Evolutionary conservation across 2,113 vertebrate genomes (phyloP), one percentile per base, ranked within the genome.

Genomic region (Capreolus pygargus): DNA sequence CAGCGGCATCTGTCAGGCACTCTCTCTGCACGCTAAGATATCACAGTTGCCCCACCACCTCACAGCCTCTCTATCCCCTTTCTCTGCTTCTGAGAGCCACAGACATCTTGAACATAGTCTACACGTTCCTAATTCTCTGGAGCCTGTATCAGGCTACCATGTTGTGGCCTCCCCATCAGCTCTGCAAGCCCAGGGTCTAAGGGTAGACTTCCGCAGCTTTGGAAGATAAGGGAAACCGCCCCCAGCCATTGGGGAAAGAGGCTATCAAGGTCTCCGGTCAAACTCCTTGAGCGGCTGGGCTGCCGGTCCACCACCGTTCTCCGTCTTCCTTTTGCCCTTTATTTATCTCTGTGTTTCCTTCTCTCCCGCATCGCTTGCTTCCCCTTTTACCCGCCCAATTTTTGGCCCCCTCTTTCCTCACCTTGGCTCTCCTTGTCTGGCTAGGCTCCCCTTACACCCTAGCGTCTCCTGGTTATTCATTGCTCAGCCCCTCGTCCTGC

Each of bases 251-350:
- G 27, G 33, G 50, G 13, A 7, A 60, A 10, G 28, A 39, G 25
- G 57, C 15, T 33, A 2, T 10, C 14, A 9, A 64, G 3, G 36
- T 52, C 61, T 67, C 30, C 3, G 7, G 54, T 47, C 39, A 23
- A 39, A 52, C 70, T 45, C 76, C 61, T 4, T 1, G 11, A 52
- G 61, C 33, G 27, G 9, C 58, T 39, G 0, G 0, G 3, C 6
- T 52, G 11, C 43, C 11, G 50, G 36, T 2, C 45, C 67, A 36
- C 79, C 3, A 11, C 15, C 7, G 1, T 3, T 36, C 47, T 11
- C 6, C 1, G 0, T 16, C 36, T 45, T 74, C 19, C 30, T 33
- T 27, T 39, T 8, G 27, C 28, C 25, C 64, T 85, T 81, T 52
- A 12, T 81, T 23, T 43, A 11, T 7, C 28, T 64, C 39, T 39